These are phyloP conservation scores for Apotomis capreana DNA, from an alignment of 2,888 invertebrate species.

Conservation along the genomic window DNA sequence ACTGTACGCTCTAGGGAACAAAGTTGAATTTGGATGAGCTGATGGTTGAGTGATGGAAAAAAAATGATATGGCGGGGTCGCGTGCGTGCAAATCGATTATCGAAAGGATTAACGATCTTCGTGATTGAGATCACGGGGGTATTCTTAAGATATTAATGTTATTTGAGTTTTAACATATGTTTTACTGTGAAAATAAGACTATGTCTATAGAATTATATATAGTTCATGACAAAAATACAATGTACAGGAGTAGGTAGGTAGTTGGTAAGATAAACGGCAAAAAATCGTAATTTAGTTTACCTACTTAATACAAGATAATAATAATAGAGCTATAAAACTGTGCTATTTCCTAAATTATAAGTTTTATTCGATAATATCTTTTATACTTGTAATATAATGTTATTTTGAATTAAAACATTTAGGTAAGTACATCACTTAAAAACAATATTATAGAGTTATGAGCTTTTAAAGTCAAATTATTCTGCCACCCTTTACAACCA, in stretches of 20 bases:
- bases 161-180: neutral
- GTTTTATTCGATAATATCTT: too few species aligned
- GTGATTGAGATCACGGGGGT: slow-evolving; percentile 58
- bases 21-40: slow-evolving; percentile 39
- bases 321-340: too few species aligned
- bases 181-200: neutral
- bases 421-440: neutral
- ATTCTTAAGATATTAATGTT: slow-evolving; percentile 53
- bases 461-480: slow-evolving; percentile 15
- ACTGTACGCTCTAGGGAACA: slow-evolving; percentile 6
- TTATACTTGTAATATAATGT: too few species aligned
- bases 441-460: slow-evolving; percentile 20
- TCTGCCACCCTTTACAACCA: slow-evolving; percentile 17
- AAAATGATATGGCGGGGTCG: slow-evolving; percentile 55
- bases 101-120: slow-evolving; percentile 58
- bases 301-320: too few species aligned
- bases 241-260: too few species aligned
- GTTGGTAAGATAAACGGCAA: too few species aligned
- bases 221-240: too few species aligned
- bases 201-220: neutral
- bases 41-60: slow-evolving; percentile 37
- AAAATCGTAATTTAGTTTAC: too few species aligned
- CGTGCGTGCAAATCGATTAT: slow-evolving; percentile 73
- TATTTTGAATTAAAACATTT: neutral
- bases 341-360: too few species aligned